These are phyloP conservation scores for Cotesia typhae DNA, from an alignment of 1,140 invertebrate genomes.

Conservation along the genomic window DNA sequence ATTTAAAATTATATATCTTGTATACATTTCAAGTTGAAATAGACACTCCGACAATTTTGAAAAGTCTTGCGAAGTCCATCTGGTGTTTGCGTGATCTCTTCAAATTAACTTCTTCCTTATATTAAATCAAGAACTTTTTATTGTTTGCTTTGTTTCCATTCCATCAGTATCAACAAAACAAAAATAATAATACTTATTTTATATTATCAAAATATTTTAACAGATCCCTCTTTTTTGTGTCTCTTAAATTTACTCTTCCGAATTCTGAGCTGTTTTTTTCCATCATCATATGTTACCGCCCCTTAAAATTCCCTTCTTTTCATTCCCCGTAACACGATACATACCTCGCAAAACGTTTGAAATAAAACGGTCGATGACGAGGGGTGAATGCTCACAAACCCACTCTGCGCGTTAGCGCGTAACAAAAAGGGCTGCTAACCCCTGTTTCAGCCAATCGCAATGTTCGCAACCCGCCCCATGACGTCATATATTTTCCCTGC, in stretches of 20 bases:
- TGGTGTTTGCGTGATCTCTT: constrained; percentile 64
- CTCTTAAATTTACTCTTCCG: background rate
- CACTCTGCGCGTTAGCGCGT: constrained; percentile 30
- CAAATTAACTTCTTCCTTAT: constrained; percentile 53
- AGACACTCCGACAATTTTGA: constrained; percentile 10
- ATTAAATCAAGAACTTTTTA: constrained; percentile 13
- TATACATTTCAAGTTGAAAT: constrained; percentile 37
- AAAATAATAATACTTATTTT: background rate
- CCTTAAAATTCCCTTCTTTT: background rate
- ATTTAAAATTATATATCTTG: constrained; percentile 36
- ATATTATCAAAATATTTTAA: background rate
- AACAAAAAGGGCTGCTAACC: constrained; percentile 30
- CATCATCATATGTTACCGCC: background rate
- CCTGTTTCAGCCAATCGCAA: constrained; percentile 51
- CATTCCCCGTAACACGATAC: constrained; percentile 31
- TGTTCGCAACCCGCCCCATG: constrained; percentile 53
- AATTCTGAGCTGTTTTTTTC: background rate
- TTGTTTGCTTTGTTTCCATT: too few relatives aligned
- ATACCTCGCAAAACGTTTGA: constrained; percentile 36
- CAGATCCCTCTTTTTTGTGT: background rate
- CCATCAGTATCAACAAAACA: background rate
- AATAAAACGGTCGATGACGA: constrained; percentile 31
- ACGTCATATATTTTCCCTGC: constrained; percentile 46
- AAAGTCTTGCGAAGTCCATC: constrained; percentile 56
- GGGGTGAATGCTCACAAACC: constrained; percentile 18